Conservation (phyloP, 2,888 invertebrate genomes). For the Bunonema sp. region DNA sequence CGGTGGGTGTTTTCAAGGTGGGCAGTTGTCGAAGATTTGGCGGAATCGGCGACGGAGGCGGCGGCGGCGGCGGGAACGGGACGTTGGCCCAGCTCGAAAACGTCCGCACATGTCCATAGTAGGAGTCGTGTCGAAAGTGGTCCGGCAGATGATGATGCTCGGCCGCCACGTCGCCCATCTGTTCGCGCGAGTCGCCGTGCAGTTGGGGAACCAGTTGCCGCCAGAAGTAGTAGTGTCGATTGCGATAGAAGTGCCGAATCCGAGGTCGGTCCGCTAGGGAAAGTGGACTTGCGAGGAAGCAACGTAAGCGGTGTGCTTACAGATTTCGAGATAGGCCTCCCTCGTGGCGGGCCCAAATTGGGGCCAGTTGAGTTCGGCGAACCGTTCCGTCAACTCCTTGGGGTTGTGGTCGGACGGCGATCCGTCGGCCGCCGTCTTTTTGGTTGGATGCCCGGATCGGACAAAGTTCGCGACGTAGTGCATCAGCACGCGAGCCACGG, state of each 20-base stretch:
- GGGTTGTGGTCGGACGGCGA: no score
- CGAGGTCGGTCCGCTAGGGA: conserved; percentile 29
- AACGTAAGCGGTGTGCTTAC: conserved; percentile 10
- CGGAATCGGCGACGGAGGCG: conserved; percentile 35
- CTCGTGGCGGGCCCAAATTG: conserved; percentile 32
- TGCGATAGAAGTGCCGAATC: conserved; percentile 39
- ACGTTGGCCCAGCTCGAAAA: conserved; percentile 25
- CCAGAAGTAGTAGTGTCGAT: conserved; percentile 42
- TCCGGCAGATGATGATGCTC: conserved; percentile 34
- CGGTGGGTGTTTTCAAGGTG: background rate
- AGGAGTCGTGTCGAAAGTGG: conserved; percentile 30
- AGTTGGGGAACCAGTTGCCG: conserved; percentile 35
- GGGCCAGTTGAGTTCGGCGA: conserved; percentile 36
- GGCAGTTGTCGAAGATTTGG: no score
- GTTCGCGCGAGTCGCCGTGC: conserved; percentile 9
- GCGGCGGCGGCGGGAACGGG: conserved; percentile 40
- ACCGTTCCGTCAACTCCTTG: conserved; percentile 35
- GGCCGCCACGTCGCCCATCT: background rate
- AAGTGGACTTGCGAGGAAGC: background rate
- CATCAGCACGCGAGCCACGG: conserved; percentile 39
- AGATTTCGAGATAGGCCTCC: conserved; percentile 40
- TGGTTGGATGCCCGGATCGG: conserved; percentile 42
- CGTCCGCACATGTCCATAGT: conserved; percentile 36
- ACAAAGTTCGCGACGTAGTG: conserved; percentile 42
- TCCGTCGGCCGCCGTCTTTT: no score